Evolutionary conservation across 1,140 invertebrate genomes (phyloP).

Genomic region (Pissodes strobi): DNA sequence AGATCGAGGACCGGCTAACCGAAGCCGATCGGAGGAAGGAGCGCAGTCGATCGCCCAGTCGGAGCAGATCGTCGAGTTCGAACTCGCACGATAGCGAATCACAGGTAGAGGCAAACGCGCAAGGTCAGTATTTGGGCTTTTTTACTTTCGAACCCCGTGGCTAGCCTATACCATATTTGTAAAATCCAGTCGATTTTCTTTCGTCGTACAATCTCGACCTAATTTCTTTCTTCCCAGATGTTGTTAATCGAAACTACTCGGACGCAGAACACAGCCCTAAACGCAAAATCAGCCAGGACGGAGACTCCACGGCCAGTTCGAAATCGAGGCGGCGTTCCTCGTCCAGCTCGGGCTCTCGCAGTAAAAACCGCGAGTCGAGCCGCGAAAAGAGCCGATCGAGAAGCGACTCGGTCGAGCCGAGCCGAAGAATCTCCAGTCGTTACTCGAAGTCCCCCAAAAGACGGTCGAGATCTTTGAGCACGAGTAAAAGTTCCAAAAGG

Average conservation of each 20-base stretch:
- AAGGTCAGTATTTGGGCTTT: constrained; percentile 53
- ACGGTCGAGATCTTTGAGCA: constrained; percentile 16
- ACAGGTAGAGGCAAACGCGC: constrained; percentile 50
- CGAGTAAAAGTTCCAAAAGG: constrained; percentile 9
- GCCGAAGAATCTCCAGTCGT: too few relatives aligned
- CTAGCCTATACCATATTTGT: too few relatives aligned
- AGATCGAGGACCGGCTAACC: constrained; percentile 48
- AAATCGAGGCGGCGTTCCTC: constrained; percentile 30
- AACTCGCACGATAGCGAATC: constrained; percentile 45
- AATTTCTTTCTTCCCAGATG: too few relatives aligned
- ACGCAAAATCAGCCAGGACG: neutral
- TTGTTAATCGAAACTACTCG: too few relatives aligned
- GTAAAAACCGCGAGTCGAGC: too few relatives aligned
- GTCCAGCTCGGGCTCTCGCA: constrained; percentile 26
- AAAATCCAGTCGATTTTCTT: too few relatives aligned
- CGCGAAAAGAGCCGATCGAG: constrained; percentile 18
- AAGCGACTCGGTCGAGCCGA: constrained; percentile 15
- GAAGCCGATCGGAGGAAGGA: constrained; percentile 35
- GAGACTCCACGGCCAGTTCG: constrained; percentile 24
- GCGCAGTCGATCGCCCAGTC: constrained; percentile 22
- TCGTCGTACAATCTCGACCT: too few relatives aligned
- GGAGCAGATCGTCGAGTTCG: constrained; percentile 41
- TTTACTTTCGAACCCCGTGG: too few relatives aligned
- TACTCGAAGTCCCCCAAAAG: constrained; percentile 21
- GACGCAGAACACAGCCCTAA: neutral